A percentile compares a stretch with the other conserved stretches of the same genome.
Conservation (phyloP, 2,797 vertebrate species). For the Semotilus atromaculatus region DNA sequence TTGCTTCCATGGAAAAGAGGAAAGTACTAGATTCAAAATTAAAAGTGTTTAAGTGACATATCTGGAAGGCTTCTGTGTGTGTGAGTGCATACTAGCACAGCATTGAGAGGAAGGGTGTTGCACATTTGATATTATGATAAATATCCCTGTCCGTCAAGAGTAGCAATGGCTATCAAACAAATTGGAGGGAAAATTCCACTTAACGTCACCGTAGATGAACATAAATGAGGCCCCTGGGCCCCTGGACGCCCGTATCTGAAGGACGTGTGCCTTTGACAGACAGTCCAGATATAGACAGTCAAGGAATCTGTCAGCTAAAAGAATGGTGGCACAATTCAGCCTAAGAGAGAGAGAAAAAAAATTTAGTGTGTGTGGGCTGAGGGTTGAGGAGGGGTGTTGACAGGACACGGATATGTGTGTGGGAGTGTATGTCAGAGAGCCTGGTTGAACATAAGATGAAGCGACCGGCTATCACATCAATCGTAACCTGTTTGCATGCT, state of each 20-base stretch:
- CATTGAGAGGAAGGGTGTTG: conserved; percentile 35
- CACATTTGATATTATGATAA: conserved; percentile 74
- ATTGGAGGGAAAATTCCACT: conserved; percentile 67
- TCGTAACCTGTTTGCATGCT: conserved; percentile 44
- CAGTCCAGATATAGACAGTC: conserved; percentile 28
- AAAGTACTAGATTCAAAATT: not conserved
- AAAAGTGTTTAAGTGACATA: not conserved
- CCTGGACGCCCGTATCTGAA: conserved; percentile 44
- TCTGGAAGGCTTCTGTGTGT: conserved; percentile 13
- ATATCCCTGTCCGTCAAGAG: conserved; percentile 75
- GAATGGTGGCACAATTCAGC: conserved; percentile 13
- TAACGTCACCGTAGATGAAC: conserved; percentile 78
- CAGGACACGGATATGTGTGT: conserved; percentile 28
- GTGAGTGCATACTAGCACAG: conserved; percentile 24
- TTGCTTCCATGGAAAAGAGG: not conserved
- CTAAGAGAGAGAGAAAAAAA: not conserved
- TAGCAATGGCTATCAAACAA: conserved; percentile 73
- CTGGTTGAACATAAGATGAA: conserved; percentile 22
- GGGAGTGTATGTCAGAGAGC: conserved; percentile 18
- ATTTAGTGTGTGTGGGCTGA: conserved; percentile 25
- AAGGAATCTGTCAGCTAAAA: conserved; percentile 31
- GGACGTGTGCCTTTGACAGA: conserved; percentile 52
- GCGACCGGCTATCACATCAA: conserved; percentile 27
- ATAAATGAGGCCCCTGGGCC: conserved; percentile 75
- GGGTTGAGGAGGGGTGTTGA: conserved; percentile 24